Percentiles rank a stretch among this genome's conserved stretches.
These are phyloP conservation scores for Tetraneura akinire DNA, from an alignment of 1,140 invertebrate species.

Conservation along the genomic window DNA sequence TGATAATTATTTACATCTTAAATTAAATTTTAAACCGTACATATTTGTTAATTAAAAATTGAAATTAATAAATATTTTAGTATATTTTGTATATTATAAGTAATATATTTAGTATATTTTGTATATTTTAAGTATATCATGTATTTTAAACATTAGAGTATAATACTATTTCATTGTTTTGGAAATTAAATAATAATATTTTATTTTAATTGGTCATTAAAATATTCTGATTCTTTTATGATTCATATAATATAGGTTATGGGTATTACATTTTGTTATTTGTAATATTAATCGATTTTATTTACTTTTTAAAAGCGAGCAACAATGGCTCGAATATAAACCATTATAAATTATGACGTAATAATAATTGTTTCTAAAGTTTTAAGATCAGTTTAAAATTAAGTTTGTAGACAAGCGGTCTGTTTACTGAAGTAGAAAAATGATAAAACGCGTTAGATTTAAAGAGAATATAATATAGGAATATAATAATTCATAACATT, in stretches of 20 bases:
- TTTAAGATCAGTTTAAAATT: background rate
- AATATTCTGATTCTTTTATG: background rate
- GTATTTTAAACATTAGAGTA: no score
- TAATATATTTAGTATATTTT: no score
- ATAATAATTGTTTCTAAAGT: conserved; percentile 4
- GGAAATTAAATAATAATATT: background rate
- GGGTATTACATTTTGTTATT: no score
- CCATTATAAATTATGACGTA: background rate
- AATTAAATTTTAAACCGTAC: no score
- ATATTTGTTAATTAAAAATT: no score
- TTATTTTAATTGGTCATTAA: background rate
- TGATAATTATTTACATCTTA: no score
- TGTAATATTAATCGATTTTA: no score
- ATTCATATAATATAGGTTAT: no score
- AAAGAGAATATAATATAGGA: background rate
- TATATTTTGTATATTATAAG: no score
- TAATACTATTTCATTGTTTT: no score
- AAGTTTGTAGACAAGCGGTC: background rate
- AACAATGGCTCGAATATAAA: background rate
- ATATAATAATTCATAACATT: conserved; percentile 1
- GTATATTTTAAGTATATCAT: no score
- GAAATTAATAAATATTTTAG: no score
- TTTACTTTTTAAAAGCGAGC: background rate
- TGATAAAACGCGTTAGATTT: conserved; percentile 14
- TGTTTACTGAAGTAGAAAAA: conserved; percentile 24